Evolutionary conservation across 2,888 invertebrate genomes (phyloP).

Genomic region (Uloborus plumipes): DNA sequence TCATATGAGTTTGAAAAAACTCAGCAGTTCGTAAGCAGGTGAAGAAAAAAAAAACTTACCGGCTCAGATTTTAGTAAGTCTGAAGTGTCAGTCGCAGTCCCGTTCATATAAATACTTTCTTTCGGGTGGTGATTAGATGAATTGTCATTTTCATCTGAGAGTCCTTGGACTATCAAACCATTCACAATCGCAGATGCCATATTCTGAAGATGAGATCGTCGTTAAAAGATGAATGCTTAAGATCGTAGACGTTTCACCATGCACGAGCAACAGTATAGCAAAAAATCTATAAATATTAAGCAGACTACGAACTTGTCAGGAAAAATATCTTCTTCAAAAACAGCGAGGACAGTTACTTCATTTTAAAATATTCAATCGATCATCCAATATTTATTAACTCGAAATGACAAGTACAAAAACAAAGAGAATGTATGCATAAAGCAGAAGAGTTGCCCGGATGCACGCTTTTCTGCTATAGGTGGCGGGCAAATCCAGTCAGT

Average conservation of each 20-base stretch:
- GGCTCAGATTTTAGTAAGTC: slow-evolving; percentile 41
- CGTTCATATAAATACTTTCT: slow-evolving; percentile 60
- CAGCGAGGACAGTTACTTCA: slow-evolving; percentile 10
- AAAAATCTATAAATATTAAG: slow-evolving; percentile 7
- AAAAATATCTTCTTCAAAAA: not conserved
- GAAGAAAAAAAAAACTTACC: slow-evolving; percentile 10
- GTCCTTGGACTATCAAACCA: slow-evolving; percentile 49
- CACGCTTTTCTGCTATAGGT: slow-evolving; percentile 47
- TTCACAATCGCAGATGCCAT: slow-evolving; percentile 58
- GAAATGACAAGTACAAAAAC: slow-evolving; percentile 56
- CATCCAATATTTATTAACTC: slow-evolving; percentile 5
- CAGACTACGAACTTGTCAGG: not conserved
- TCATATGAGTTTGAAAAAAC: too few relatives aligned
- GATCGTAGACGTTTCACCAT: slow-evolving; percentile 19
- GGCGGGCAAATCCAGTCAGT: slow-evolving; percentile 27
- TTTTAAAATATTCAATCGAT: slow-evolving; percentile 1
- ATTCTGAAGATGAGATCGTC: slow-evolving; percentile 11
- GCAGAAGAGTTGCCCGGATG: slow-evolving; percentile 52
- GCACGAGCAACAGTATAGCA: slow-evolving; percentile 9
- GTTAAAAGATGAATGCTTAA: slow-evolving; percentile 23
- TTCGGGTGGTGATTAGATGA: slow-evolving; percentile 34
- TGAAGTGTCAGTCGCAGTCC: slow-evolving; percentile 58
- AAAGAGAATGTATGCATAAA: slow-evolving; percentile 32
- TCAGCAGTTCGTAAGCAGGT: not conserved
- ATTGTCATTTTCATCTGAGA: slow-evolving; percentile 55